Evolutionary conservation across 2,113 vertebrate species (phyloP).

Genomic region (Megaptera novaeangliae): DNA sequence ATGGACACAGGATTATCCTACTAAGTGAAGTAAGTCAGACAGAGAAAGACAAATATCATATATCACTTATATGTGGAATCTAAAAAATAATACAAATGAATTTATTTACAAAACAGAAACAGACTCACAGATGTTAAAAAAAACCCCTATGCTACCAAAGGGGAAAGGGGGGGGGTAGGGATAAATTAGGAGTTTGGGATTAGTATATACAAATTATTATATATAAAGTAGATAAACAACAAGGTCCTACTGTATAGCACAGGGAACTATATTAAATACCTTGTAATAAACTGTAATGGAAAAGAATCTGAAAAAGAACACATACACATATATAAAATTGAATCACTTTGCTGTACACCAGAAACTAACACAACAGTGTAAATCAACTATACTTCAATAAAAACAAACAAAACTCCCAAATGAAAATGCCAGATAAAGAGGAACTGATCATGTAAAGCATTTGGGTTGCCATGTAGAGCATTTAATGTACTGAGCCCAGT

Average conservation of each 20-base stretch:
- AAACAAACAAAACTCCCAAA: background rate
- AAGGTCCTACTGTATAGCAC: background rate
- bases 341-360: background rate
- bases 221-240: background rate
- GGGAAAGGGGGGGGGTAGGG: background rate
- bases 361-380: background rate
- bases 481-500: slow-evolving; percentile 27
- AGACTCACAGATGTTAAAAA: background rate
- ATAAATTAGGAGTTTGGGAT: background rate
- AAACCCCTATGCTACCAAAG: background rate
- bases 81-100: background rate
- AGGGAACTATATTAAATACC: background rate
- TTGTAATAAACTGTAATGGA: background rate
- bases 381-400: background rate
- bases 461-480: slow-evolving; percentile 21
- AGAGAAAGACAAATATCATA: background rate
- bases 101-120: background rate
- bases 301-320: background rate
- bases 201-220: background rate
- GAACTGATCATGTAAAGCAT: slow-evolving; percentile 13
- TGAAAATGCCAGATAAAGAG: slow-evolving; percentile 40
- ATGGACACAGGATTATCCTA: background rate
- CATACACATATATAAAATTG: background rate
- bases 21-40: background rate
- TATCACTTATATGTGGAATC: background rate